Conservation (phyloP, 1,140 invertebrate genomes). For the Idris sp. region DNA sequence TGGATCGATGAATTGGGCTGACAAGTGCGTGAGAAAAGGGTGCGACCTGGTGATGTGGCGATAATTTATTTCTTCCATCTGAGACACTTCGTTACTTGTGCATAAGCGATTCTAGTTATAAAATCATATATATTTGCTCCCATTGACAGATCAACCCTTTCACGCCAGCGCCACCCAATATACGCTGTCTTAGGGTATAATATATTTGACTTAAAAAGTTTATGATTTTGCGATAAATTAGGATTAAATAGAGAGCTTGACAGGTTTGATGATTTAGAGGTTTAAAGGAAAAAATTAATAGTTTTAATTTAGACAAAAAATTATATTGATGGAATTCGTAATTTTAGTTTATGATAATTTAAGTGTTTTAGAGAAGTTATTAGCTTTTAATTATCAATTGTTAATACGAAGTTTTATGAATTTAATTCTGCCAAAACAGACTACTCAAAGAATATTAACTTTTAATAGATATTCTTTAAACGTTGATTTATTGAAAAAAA, state of each 20-base stretch:
- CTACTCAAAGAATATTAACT: too few species aligned
- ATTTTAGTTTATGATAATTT: too few species aligned
- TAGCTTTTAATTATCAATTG: too few species aligned
- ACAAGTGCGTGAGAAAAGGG: conserved; percentile 12
- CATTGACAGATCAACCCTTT: conserved; percentile 72
- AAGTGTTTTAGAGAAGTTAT: too few species aligned
- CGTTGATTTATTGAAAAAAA: too few species aligned
- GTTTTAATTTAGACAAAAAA: too few species aligned
- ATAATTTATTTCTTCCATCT: conserved; percentile 73
- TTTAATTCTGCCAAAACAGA: too few species aligned
- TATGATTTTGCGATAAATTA: conserved; percentile 42
- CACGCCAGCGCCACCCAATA: conserved; percentile 26
- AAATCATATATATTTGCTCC: conserved; percentile 72
- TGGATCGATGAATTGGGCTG: conserved; percentile 8
- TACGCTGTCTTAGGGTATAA: conserved; percentile 22
- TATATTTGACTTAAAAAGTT: conserved; percentile 36
- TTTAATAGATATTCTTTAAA: too few species aligned
- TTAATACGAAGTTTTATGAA: too few species aligned
- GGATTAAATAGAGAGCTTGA: conserved; percentile 22
- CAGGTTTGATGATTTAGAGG: neutral
- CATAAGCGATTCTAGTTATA: conserved; percentile 71
- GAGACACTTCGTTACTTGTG: conserved; percentile 70
- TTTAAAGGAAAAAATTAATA: neutral
- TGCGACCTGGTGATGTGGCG: conserved; percentile 12
- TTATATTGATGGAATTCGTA: too few species aligned